These are phyloP conservation scores for Apamea anceps DNA, from an alignment of 2,888 invertebrate genomes.

Conservation along the genomic window DNA sequence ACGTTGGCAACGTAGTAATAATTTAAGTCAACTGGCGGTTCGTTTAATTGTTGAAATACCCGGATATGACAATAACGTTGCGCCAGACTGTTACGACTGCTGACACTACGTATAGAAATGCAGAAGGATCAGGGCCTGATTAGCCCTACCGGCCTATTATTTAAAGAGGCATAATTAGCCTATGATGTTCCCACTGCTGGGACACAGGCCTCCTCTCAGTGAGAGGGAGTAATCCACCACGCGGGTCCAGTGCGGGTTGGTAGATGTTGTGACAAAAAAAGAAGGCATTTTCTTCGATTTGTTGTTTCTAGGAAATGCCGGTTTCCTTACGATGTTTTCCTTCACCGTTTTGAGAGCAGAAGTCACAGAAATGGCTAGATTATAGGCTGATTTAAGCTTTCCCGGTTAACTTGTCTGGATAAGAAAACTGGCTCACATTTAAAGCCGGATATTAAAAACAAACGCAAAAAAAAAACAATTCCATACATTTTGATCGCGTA, in stretches of 20 bases:
- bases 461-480: too few species aligned
- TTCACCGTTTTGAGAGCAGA: not conserved
- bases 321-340: not conserved
- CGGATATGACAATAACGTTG: constrained; percentile 16
- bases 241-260: too few species aligned
- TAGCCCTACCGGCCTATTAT: too few species aligned
- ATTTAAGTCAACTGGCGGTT: constrained; percentile 16
- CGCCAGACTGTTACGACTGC: constrained; percentile 21
- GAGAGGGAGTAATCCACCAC: too few species aligned
- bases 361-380: not conserved
- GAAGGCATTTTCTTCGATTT: too few species aligned
- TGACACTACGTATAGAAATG: not conserved
- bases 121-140: not conserved
- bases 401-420: too few species aligned
- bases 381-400: not conserved
- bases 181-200: too few species aligned
- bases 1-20: constrained; percentile 3
- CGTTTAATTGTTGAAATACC: constrained; percentile 32
- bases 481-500: too few species aligned
- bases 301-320: too few species aligned
- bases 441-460: not conserved
- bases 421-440: not conserved
- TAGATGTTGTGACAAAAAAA: too few species aligned
- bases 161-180: too few species aligned
- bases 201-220: too few species aligned